Conservation (phyloP, 2,797 vertebrate genomes). For the Scyliorhinus canicula region DNA sequence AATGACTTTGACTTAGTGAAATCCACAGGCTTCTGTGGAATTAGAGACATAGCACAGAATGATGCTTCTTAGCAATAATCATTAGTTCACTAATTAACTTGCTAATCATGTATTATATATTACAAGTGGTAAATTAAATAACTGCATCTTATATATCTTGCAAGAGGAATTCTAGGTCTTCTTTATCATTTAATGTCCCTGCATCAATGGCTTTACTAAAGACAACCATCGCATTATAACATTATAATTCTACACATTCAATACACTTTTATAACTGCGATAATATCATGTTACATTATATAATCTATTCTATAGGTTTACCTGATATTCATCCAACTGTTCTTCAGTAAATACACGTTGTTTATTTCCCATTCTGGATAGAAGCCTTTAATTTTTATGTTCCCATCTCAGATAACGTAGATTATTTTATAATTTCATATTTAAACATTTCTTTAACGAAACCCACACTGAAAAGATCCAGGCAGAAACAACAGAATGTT, state of each 20-base stretch:
- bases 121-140: not conserved
- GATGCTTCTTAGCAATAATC: not conserved
- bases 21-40: not conserved
- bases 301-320: not conserved
- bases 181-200: not conserved
- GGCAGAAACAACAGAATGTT: not conserved
- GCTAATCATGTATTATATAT: not conserved
- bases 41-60: not conserved
- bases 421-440: not conserved
- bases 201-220: not conserved
- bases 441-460: not conserved
- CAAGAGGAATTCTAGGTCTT: not conserved
- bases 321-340: slow-evolving; percentile 32
- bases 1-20: not conserved
- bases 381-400: not conserved
- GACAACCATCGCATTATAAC: not conserved
- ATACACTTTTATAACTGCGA: not conserved
- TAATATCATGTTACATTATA: not conserved
- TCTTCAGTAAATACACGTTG: slow-evolving; percentile 17
- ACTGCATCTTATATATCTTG: not conserved
- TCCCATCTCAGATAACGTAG: not conserved
- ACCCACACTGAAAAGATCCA: not conserved
- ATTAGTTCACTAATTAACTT: not conserved
- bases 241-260: not conserved
- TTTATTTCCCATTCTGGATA: slow-evolving; percentile 14